phyloP scores from a whole-genome alignment of 2,888 invertebrate species.

The Pyrrhosoma nymphula region DNA sequence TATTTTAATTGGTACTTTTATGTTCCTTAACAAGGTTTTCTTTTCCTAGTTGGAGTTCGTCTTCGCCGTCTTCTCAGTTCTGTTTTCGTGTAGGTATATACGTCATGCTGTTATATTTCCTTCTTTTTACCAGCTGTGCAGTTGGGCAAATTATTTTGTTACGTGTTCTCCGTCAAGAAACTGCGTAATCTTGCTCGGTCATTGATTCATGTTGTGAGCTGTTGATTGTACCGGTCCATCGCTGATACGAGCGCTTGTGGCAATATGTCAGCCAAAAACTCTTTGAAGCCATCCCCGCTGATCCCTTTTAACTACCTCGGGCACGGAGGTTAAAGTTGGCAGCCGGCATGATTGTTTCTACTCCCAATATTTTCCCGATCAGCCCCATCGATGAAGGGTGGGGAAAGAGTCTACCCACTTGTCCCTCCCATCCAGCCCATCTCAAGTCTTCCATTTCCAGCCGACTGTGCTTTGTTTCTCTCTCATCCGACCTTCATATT shows the following conservation, averaged over 20 bases:
- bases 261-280: not conserved
- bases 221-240: not conserved
- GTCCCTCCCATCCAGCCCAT: not conserved
- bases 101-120: not conserved
- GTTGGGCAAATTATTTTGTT: not conserved
- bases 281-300: not conserved
- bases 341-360: not conserved
- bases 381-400: not conserved
- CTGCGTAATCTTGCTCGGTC: not conserved
- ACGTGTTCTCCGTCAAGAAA: not conserved
- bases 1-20: too few relatives aligned
- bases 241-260: not conserved
- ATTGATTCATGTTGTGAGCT: not conserved
- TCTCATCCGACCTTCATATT: not conserved
- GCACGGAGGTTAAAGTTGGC: not conserved
- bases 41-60: too few relatives aligned
- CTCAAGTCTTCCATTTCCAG: too few relatives aligned
- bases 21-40: too few relatives aligned
- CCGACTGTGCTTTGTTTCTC: not conserved
- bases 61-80: too few relatives aligned
- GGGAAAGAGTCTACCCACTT: not conserved
- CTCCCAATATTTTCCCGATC: not conserved
- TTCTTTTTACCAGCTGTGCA: not conserved
- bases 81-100: not conserved
- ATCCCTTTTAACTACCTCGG: not conserved